These are phyloP conservation scores for Cotesia congregata DNA, from an alignment of 2,888 invertebrate genomes.

Conservation along the genomic window DNA sequence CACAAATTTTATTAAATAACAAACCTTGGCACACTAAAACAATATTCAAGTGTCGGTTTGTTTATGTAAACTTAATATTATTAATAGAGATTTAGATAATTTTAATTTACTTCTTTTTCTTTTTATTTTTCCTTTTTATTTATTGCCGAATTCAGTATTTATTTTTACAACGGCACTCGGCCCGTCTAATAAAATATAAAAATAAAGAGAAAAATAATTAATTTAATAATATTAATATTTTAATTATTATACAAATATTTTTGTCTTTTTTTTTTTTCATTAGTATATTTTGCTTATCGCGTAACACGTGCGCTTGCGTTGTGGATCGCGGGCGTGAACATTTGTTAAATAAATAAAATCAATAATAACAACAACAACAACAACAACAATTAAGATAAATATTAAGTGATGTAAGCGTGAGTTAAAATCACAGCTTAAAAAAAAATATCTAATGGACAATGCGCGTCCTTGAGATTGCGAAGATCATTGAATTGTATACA, in stretches of 20 bases:
- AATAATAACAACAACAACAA: neutral
- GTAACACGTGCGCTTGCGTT: constrained; percentile 42
- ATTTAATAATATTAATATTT: constrained; percentile 4
- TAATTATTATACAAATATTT: neutral
- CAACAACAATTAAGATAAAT: constrained; percentile 14
- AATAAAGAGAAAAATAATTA: constrained; percentile 33
- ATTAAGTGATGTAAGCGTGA: neutral
- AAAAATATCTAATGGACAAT: neutral
- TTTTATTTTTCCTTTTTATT: constrained; percentile 57
- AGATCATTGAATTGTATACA: constrained; percentile 11
- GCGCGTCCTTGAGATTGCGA: constrained; percentile 3
- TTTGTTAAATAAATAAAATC: constrained; percentile 48
- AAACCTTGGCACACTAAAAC: constrained; percentile 48
- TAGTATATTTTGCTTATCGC: neutral
- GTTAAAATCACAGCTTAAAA: constrained; percentile 14
- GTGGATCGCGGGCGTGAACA: constrained; percentile 46
- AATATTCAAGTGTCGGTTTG: neutral
- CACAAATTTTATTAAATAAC: constrained; percentile 53
- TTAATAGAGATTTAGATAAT: constrained; percentile 12
- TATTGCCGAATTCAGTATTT: constrained; percentile 70
- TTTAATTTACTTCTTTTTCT: constrained; percentile 19
- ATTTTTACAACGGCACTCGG: constrained; percentile 58
- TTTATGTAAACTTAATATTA: neutral
- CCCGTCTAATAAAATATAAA: constrained; percentile 43
- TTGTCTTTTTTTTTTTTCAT: neutral